phyloP scores from a whole-genome alignment of 2,888 invertebrate genomes.

The Sabatieria punctata region DNA sequence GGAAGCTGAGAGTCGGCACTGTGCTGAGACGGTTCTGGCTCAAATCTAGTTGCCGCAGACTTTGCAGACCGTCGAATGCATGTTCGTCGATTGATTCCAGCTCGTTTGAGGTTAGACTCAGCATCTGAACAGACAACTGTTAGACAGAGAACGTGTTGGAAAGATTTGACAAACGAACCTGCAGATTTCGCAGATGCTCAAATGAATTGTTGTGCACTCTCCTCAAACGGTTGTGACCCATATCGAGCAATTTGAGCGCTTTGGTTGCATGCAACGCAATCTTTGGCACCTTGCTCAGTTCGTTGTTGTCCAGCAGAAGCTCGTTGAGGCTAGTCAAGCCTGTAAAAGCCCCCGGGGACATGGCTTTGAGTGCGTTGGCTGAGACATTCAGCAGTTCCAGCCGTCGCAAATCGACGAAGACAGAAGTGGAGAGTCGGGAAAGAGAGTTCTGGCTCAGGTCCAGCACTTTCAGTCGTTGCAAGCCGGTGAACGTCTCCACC shows the following conservation, averaged over 20 bases:
- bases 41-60: slow-evolving; percentile 4
- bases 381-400: slow-evolving; percentile 9
- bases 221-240: slow-evolving; percentile 6
- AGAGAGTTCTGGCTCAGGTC: slow-evolving; percentile 5
- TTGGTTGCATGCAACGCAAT: slow-evolving; percentile 4
- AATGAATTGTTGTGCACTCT: slow-evolving; percentile 4
- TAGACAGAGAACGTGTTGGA: not conserved
- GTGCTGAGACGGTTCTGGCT: slow-evolving; percentile 1
- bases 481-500: slow-evolving; percentile 9
- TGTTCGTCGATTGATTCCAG: slow-evolving; percentile 4
- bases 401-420: slow-evolving; percentile 7
- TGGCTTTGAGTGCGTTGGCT: not conserved
- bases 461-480: slow-evolving; percentile 4
- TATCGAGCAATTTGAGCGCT: slow-evolving; percentile 1
- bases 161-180: no score
- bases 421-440: slow-evolving; percentile 7
- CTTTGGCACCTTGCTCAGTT: not conserved
- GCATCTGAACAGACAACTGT: slow-evolving; percentile 4
- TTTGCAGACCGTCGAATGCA: slow-evolving; percentile 7
- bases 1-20: slow-evolving; percentile 8
- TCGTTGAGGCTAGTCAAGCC: slow-evolving; percentile 3
- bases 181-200: not conserved
- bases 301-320: slow-evolving; percentile 3
- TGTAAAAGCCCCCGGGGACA: slow-evolving; percentile 10
- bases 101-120: slow-evolving; percentile 2